A percentile compares a stretch with the other conserved stretches of the same genome.
Evolutionary conservation across 2,797 vertebrate genomes (phyloP).

Genomic region (Pseudochaenichthys georgianus): DNA sequence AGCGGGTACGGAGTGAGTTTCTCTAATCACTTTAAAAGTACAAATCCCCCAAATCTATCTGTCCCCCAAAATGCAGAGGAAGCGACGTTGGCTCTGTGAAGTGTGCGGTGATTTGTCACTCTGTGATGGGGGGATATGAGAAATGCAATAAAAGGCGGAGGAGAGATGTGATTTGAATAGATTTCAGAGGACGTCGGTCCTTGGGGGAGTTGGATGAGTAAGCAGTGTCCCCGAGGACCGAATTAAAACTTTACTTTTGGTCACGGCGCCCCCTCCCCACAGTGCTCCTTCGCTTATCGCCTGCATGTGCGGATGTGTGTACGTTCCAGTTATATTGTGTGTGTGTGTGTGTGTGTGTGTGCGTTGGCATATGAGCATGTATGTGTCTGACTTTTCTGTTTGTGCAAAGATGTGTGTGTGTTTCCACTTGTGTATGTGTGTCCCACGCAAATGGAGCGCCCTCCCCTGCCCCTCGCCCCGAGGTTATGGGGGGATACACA

Average conservation of each 20-base stretch:
- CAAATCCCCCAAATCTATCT: constrained; percentile 71
- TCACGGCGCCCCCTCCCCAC: constrained; percentile 76
- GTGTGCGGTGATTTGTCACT: constrained; percentile 88
- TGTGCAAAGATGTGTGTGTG: constrained; percentile 65
- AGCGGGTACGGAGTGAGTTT: constrained; percentile 66
- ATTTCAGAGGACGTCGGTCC: constrained; percentile 85
- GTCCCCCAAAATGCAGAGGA: constrained; percentile 77
- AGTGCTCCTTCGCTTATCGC: constrained; percentile 78
- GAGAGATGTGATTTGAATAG: constrained; percentile 90
- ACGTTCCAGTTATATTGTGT: constrained; percentile 35
- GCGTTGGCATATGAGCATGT: constrained; percentile 48
- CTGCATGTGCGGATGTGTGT: constrained; percentile 63
- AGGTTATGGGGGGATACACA: constrained; percentile 81
- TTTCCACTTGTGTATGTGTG: constrained; percentile 72
- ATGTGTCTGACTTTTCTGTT: constrained; percentile 65
- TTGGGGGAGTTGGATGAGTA: constrained; percentile 84
- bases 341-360: constrained; percentile 53
- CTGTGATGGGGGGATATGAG: constrained; percentile 86
- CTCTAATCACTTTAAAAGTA: constrained; percentile 82
- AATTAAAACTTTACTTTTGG: constrained; percentile 90
- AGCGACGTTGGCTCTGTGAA: constrained; percentile 79
- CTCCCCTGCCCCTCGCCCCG: constrained; percentile 73
- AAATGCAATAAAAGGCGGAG: constrained; percentile 88
- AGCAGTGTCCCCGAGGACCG: constrained; percentile 84
- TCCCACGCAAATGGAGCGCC: constrained; percentile 71